Base-by-base conservation (phyloP, 2,797 vertebrate genomes). In the Orientallactaga sibirica region DNA sequence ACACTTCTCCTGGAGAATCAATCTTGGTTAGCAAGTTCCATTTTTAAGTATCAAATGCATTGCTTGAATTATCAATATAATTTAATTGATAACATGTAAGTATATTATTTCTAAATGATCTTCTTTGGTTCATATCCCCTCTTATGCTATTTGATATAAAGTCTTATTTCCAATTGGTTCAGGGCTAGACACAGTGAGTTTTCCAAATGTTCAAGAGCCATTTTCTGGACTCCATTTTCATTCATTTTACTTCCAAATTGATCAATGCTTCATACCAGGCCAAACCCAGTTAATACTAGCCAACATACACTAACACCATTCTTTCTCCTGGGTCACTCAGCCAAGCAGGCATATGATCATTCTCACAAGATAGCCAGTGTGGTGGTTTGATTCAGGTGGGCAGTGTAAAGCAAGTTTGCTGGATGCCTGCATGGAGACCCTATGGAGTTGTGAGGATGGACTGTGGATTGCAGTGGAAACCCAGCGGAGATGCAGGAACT, bases 111-210 rank as follows among this genome's bases (percentile, higher is more conserved):
- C 29, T 67, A 64, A 92, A 78, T 27, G 64, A 16, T 0, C 20
- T 70, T 89, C 15, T 86, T 94, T 95, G 52, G 6, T 10, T 93
- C n/a, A 62, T 41, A 48, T 67, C 5, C 15, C 78, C 88, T 76
- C 48, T 97, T 4, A 10, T 82, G 25, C 58, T 84, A 87, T 66
- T 79, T 93, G 70, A 1, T 12, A 93, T 71, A 29, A 75, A 87
- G 68, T 76, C n/a, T 81, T 83, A 85, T 62, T 25, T 93, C 9
- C 8, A 86, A 66, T 67, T 64, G 16, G 75, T 88, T 78, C 10
- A 75, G 70, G 88, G 8, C 22, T 81, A 64, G 52, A 92, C 75
- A 81, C 19, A 86, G 29, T 68, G 25, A 79, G 25, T 7, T 94
- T 62, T 93, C 29, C 33, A 83, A 76, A 11, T 79, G 52, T 93